A percentile compares a stretch with the other conserved stretches of the same genome.
Conservation (phyloP, 2,113 vertebrate genomes). For the Sorex fumeus region DNA sequence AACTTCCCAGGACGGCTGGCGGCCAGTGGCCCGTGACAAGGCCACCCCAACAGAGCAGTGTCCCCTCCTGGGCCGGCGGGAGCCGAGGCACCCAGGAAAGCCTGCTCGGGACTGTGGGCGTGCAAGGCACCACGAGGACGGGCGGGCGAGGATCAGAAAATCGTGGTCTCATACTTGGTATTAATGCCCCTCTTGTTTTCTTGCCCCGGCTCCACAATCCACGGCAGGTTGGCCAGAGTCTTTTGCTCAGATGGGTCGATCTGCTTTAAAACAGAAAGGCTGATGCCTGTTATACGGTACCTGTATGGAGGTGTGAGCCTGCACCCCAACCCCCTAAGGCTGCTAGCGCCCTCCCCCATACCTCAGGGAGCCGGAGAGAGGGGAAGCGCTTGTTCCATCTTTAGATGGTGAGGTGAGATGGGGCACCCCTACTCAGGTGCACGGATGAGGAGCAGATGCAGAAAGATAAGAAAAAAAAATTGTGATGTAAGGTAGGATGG, state of each 20-base stretch:
- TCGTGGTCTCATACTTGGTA: conserved; percentile 99
- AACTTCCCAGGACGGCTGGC: conserved; percentile 90
- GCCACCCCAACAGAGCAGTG: conserved; percentile 90
- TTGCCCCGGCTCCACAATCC: conserved; percentile 99
- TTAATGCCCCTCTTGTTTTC: conserved; percentile 99
- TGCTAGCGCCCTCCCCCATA: not conserved
- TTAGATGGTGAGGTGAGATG: not conserved
- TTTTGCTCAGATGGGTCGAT: conserved; percentile 99
- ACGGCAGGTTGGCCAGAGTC: conserved; percentile 98
- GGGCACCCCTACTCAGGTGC: not conserved
- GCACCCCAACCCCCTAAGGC: not conserved
- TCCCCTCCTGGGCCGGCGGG: conserved; percentile 91
- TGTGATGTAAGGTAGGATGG: not conserved
- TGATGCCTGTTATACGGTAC: conserved; percentile 81
- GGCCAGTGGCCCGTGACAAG: conserved; percentile 94
- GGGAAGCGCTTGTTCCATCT: not conserved
- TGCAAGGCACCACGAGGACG: conserved; percentile 96
- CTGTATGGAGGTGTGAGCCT: not conserved
- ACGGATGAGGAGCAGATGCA: not conserved
- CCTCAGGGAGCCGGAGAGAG: not conserved
- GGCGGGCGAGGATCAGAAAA: conserved; percentile 97
- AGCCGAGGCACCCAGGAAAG: conserved; percentile 92
- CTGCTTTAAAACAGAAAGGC: conserved; percentile 91
- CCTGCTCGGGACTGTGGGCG: conserved; percentile 92
- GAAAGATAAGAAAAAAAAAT: not conserved